Conservation (phyloP, 2,113 vertebrate genomes). For the Acinonyx jubatus region DNA sequence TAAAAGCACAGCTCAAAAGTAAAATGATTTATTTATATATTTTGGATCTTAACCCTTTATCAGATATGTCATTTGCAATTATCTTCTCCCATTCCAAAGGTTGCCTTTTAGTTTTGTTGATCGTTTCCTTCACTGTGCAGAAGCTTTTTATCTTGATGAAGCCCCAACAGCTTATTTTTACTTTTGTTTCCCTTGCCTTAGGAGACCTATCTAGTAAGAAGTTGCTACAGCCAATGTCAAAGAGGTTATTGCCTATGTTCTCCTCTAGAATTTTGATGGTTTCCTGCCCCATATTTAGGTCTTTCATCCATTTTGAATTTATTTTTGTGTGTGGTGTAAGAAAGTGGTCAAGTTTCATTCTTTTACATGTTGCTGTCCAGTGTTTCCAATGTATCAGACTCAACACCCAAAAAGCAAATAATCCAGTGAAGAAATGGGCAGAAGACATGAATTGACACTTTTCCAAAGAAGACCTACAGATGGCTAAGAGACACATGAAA, state of each 20-base stretch:
- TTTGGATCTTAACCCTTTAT: neutral
- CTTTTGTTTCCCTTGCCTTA: neutral
- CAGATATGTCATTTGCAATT: neutral
- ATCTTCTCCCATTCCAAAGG: neutral
- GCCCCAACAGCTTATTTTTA: neutral
- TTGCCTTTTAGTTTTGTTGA: neutral
- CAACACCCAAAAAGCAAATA: neutral
- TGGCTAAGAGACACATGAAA: neutral
- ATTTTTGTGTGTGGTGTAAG: neutral
- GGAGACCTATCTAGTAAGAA: neutral
- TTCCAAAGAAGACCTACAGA: neutral
- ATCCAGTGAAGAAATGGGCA: neutral
- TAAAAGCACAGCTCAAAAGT: neutral
- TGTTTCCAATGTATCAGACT: neutral
- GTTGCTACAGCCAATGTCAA: neutral
- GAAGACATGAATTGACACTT: neutral
- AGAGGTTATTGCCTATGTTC: neutral
- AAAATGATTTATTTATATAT: neutral
- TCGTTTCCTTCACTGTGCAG: neutral
- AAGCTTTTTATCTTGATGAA: neutral
- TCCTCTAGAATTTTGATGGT: neutral
- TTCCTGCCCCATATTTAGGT: neutral
- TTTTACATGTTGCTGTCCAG: neutral
- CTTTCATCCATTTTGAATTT: neutral
- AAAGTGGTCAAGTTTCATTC: neutral